phyloP scores from a whole-genome alignment of 2,888 invertebrate species.

The Leucophenga montana region DNA sequence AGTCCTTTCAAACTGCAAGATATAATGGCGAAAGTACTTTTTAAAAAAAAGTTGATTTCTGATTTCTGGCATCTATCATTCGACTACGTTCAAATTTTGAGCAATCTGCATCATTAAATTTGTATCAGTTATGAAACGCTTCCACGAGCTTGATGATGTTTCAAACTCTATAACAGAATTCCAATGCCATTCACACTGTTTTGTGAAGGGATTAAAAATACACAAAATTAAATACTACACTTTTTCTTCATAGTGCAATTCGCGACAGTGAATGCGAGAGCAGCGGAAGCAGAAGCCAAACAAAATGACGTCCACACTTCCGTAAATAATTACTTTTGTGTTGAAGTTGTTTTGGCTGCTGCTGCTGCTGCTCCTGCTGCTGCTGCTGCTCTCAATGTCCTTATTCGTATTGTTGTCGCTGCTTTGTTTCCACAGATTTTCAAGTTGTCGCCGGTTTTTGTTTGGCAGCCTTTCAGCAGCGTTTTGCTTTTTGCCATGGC shows the following conservation, averaged over 20 bases:
- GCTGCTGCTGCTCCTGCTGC: not conserved
- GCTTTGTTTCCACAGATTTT: slow-evolving; percentile 11
- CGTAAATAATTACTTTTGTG: slow-evolving; percentile 67
- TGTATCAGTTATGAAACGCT: no score
- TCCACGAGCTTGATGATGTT: no score
- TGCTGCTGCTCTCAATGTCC: slow-evolving; percentile 12
- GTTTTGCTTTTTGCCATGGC: slow-evolving; percentile 43
- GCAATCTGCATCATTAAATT: no score
- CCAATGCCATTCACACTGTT: no score
- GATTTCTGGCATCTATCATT: no score
- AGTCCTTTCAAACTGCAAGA: no score
- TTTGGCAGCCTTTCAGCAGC: not conserved
- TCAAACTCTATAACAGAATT: no score
- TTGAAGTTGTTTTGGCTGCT: slow-evolving; percentile 32
- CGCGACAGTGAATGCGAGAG: slow-evolving; percentile 42
- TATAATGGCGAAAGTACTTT: no score
- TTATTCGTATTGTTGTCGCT: slow-evolving; percentile 46
- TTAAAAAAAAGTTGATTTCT: no score
- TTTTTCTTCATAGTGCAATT: slow-evolving; percentile 35
- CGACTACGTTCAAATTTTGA: no score
- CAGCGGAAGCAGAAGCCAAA: slow-evolving; percentile 26
- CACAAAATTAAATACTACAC: not conserved
- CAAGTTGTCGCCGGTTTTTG: slow-evolving; percentile 35
- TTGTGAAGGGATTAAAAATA: no score
- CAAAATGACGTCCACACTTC: slow-evolving; percentile 46